A percentile compares a stretch with the other conserved stretches of the same genome.
These are phyloP conservation scores for Drosophila niveifrons DNA, from an alignment of 2,888 invertebrate genomes.

Conservation along the genomic window DNA sequence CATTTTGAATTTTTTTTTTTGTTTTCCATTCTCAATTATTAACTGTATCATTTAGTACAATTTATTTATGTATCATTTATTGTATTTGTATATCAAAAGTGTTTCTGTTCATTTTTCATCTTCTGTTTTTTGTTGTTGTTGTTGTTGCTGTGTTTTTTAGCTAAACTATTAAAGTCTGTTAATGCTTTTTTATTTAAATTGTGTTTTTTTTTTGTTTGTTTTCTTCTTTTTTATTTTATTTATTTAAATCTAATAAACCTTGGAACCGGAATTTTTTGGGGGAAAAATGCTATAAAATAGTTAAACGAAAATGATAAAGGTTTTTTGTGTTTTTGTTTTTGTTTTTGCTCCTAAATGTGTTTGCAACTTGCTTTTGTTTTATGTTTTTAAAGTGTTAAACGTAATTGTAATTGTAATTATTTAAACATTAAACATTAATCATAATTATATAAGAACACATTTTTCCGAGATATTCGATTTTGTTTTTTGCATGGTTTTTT, in stretches of 20 bases:
- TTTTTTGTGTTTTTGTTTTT: slow-evolving; percentile 30
- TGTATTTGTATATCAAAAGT: slow-evolving; percentile 63
- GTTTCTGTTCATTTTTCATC: slow-evolving; percentile 17
- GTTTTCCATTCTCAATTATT: slow-evolving; percentile 17
- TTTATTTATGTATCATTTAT: slow-evolving; percentile 39
- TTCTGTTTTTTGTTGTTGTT: slow-evolving; percentile 25
- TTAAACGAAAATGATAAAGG: slow-evolving; percentile 33
- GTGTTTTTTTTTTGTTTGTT: slow-evolving; percentile 22
- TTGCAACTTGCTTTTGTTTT: slow-evolving; percentile 30
- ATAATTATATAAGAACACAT: slow-evolving; percentile 77
- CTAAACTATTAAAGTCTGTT: slow-evolving; percentile 64
- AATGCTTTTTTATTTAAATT: slow-evolving; percentile 50
- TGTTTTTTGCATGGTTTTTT: slow-evolving; percentile 26
- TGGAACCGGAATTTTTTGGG: slow-evolving; percentile 74
- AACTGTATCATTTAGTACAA: slow-evolving; percentile 51
- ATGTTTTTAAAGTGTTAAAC: slow-evolving; percentile 56
- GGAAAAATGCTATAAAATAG: slow-evolving; percentile 51
- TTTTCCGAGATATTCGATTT: slow-evolving; percentile 78
- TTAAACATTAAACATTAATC: slow-evolving; percentile 67
- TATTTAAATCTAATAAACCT: slow-evolving; percentile 68
- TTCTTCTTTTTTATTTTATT: slow-evolving; percentile 40
- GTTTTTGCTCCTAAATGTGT: slow-evolving; percentile 26
- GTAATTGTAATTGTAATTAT: slow-evolving; percentile 65
- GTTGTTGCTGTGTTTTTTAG: slow-evolving; percentile 34
- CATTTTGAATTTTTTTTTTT: slow-evolving; percentile 16